Evolutionary conservation across 2,888 invertebrate species (phyloP).

Genomic region (Agrochola lota): DNA sequence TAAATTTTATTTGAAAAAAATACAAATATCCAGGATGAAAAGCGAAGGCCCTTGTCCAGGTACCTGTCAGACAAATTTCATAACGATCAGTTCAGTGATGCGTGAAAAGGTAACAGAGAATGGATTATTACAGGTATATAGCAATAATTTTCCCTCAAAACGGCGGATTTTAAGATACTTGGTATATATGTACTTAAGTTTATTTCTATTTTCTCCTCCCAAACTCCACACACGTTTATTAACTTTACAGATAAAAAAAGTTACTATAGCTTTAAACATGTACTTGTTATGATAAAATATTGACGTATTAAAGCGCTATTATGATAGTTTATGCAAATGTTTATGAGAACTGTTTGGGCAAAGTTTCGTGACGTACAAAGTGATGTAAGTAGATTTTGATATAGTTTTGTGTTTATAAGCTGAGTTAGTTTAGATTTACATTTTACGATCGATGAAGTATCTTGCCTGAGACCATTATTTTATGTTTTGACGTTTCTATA

Average conservation of each 20-base stretch:
- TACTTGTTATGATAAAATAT: slow-evolving; percentile 20
- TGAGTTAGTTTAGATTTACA: slow-evolving; percentile 12
- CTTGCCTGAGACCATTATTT: not conserved
- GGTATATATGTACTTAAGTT: too few species aligned
- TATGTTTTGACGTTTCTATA: not conserved
- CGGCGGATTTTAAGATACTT: too few species aligned
- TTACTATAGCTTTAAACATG: not conserved
- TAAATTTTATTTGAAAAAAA: too few species aligned
- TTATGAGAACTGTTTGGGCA: slow-evolving; percentile 28
- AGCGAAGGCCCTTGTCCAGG: too few species aligned
- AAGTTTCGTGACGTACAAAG: slow-evolving; percentile 16
- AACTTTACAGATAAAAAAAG: not conserved
- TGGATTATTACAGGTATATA: too few species aligned
- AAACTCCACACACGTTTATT: too few species aligned
- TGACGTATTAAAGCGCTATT: not conserved
- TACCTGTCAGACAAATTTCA: too few species aligned
- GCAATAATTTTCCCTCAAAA: too few species aligned
- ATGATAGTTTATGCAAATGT: slow-evolving; percentile 35
- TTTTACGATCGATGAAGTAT: not conserved
- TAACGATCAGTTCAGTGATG: too few species aligned
- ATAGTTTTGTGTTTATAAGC: slow-evolving; percentile 23
- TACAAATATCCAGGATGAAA: too few species aligned
- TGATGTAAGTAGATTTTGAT: slow-evolving; percentile 20
- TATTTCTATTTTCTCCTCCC: not conserved
- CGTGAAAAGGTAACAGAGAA: too few species aligned